These are phyloP conservation scores for Climacteris rufus DNA, from an alignment of 2,113 vertebrate species.

Conservation along the genomic window DNA sequence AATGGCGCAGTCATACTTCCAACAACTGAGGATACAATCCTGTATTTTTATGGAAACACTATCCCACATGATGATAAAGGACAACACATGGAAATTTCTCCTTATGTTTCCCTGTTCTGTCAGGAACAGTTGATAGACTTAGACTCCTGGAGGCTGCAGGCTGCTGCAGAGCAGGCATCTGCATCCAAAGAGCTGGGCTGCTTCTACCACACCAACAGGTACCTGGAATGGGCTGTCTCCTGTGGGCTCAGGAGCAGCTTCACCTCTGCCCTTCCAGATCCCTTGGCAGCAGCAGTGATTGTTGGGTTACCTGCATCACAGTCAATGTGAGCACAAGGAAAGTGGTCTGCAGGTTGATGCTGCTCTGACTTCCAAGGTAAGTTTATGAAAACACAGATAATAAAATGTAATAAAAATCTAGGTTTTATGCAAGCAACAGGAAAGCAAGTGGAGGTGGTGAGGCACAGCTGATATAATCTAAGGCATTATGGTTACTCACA, in stretches of 20 bases:
- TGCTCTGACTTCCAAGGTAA: not conserved
- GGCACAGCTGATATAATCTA: not conserved
- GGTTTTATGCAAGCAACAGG: not conserved
- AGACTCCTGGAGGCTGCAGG: not conserved
- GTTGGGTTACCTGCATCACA: not conserved
- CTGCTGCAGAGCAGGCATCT: not conserved
- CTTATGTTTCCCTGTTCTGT: not conserved
- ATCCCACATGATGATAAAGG: not conserved
- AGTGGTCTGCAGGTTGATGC: not conserved
- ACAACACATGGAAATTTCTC: not conserved
- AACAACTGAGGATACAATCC: not conserved
- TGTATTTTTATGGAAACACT: not conserved
- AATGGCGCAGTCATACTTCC: not conserved
- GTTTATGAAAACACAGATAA: not conserved
- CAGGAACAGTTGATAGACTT: not conserved
- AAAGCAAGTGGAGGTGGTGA: not conserved
- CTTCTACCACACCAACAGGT: not conserved
- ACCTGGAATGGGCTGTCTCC: not conserved
- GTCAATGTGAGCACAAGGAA: not conserved
- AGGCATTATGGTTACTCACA: not conserved
- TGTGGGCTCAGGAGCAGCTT: rapidly evolving
- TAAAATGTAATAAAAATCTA: not conserved
- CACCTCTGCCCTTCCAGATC: not conserved
- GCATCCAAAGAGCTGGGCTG: not conserved
- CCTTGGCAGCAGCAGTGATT: not conserved